Conservation (phyloP, 2,888 invertebrate genomes). For the Clitarchus hookeri region DNA sequence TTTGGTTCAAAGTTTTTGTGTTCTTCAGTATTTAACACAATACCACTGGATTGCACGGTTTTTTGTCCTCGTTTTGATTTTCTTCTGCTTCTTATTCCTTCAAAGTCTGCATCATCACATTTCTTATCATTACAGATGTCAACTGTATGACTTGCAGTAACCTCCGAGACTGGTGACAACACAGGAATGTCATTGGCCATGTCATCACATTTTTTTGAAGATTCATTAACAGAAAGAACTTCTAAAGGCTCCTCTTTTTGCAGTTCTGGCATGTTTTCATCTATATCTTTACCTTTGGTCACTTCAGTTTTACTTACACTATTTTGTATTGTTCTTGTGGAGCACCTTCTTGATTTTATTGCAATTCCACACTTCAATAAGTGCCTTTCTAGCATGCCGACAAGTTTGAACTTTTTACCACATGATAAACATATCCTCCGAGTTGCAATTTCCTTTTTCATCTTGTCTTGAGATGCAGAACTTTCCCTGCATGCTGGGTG, state of each 20-base stretch:
- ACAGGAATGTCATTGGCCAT: slow-evolving; percentile 31
- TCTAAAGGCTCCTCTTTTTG: slow-evolving; percentile 37
- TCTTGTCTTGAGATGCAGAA: neutral
- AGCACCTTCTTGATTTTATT: neutral
- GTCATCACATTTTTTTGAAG: neutral
- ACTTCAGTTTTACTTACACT: slow-evolving; percentile 22
- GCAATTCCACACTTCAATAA: neutral
- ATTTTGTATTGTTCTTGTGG: neutral
- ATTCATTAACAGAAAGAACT: neutral
- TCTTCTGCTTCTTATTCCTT: neutral
- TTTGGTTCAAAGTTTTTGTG: neutral
- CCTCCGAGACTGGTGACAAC: slow-evolving; percentile 27
- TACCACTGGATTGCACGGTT: neutral
- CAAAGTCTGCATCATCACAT: neutral
- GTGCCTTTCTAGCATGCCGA: neutral
- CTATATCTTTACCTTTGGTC: slow-evolving; percentile 28
- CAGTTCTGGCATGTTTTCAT: slow-evolving; percentile 38
- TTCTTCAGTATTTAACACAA: neutral
- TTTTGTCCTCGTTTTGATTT: neutral
- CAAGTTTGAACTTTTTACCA: neutral
- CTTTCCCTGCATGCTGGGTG: neutral
- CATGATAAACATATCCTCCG: slow-evolving; percentile 24
- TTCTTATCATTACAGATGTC: neutral
- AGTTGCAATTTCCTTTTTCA: neutral
- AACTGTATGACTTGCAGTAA: neutral